Evolutionary conservation across 2,797 vertebrate species (phyloP), one percentile per base, ranked within the genome.

Genomic region (Discoglossus pictus): DNA sequence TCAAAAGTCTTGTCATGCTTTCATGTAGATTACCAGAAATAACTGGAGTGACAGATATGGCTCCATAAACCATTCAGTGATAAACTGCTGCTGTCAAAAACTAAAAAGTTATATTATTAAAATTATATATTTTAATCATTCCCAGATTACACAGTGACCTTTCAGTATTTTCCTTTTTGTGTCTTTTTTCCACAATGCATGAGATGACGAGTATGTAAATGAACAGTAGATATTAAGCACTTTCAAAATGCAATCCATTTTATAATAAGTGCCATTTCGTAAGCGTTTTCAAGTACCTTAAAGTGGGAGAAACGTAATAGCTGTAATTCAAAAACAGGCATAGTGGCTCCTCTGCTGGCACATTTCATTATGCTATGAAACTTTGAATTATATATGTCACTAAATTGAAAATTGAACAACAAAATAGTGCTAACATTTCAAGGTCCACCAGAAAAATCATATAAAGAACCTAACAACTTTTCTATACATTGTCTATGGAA

Each of bases 161-260:
- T 46, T 21, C 6, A 10, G 17, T 21, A 20, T 7, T 46, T 46
- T 46, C 13, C 3, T 46, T 46, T 23, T 46, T 1, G 5, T 40
- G 5, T 6, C n/a, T n/a, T n/a, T 2, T 21, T 46, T 46, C 23
- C 8, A 23, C 18, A 46, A 46, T 23, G n/a, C n/a, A n/a, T n/a
- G n/a, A n/a, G n/a, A n/a, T 46, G 17, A 3, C 5, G 2, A 46
- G 23, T 46, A 46, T 46, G 16, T 46, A 46, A 46, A 46, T 46
- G 43, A 20, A 46, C 2, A 23, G 43, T 21, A 46, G 18, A 46
- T 46, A 46, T 46, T 46, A 46, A 46, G 20, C 17, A 21, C 18
- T 46, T 46, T 46, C 43, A 46, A 46, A 46, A 46, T 46, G 23
- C 23, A 20, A 46, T 46, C n/a, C n/a, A n/a, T n/a, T n/a, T n/a